Base-by-base conservation (phyloP, 1,140 invertebrate species). In the Dermatophagoides farinae region DNA sequence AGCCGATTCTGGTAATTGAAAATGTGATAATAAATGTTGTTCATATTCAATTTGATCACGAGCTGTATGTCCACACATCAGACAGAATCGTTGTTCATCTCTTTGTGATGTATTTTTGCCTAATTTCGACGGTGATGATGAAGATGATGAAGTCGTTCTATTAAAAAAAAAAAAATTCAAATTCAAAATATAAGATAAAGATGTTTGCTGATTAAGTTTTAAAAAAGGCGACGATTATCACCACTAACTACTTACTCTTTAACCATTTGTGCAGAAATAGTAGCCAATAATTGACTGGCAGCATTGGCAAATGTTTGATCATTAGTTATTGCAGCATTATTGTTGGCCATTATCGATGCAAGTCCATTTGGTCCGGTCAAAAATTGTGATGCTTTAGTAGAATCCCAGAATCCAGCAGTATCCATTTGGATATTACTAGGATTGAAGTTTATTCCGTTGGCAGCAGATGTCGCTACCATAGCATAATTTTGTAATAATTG, bases 21-120 rank as follows among this genome's bases (percentile, higher is more conserved):
- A 18, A 43, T 60, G 58, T 9, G 43, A 6, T 23, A 60, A 14
- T 14, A 60, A n/a, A 52, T 60, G 58, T 23, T 22, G 16, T 25
- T 60, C 58, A 46, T 47, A 60, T 18, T 60, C 58, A 4, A 18
- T 8, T 43, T 38, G 58, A 60, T 60, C 44, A 16, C 44, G 43
- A 18, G 43, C 11, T 2, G 40, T 18, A 38, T 49, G 44, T 6
- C 58, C 58, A 52, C 58, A 60, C 4, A 60, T 50, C 16, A 37
- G 1, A 52, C 58, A 60, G 10, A 60, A 23, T 44, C 11, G 10
- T 11, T 49, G 9, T 18, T 20, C 12, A 23, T n/a, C 20, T 50
- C 14, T 50, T 12, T 14, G 1, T 50, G 1, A 18, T 18, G 5
- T 50, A 25, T 50, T 50, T 20, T 50, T 20, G 22, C 11, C 20